These are phyloP conservation scores for Scelioninae gen. 1 DNA, from an alignment of 2,888 invertebrate genomes.

Conservation along the genomic window DNA sequence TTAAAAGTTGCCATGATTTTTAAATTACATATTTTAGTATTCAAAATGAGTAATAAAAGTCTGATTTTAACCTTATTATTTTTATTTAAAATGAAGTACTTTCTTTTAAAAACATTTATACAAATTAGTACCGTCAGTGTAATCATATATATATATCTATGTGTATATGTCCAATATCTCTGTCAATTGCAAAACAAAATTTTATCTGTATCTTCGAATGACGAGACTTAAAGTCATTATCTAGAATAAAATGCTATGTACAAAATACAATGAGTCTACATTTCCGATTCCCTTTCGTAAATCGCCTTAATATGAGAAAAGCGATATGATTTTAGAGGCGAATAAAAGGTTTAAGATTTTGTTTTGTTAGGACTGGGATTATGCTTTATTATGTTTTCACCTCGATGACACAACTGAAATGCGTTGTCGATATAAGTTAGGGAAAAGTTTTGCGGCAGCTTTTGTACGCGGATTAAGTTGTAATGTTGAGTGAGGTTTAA, in stretches of 20 bases:
- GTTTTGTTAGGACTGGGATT: slow-evolving; percentile 33
- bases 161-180: not conserved
- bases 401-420: not conserved
- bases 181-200: slow-evolving; percentile 29
- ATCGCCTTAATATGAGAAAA: slow-evolving; percentile 16
- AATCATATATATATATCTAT: not conserved
- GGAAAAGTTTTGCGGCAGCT: not conserved
- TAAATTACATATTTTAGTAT: too few relatives aligned
- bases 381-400: slow-evolving; percentile 37
- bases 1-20: too few relatives aligned
- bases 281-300: slow-evolving; percentile 23
- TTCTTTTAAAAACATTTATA: too few relatives aligned
- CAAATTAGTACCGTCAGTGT: too few relatives aligned
- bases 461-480: too few relatives aligned
- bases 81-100: too few relatives aligned
- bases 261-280: slow-evolving; percentile 45
- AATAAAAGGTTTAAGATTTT: slow-evolving; percentile 41
- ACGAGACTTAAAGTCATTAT: slow-evolving; percentile 31
- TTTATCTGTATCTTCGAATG: slow-evolving; percentile 40
- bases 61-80: too few relatives aligned
- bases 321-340: slow-evolving; percentile 27
- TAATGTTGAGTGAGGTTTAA: too few relatives aligned
- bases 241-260: slow-evolving; percentile 28
- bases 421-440: not conserved
- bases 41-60: too few relatives aligned